Conservation (phyloP, 2,888 invertebrate species). For the Eustalomyia histrio region DNA sequence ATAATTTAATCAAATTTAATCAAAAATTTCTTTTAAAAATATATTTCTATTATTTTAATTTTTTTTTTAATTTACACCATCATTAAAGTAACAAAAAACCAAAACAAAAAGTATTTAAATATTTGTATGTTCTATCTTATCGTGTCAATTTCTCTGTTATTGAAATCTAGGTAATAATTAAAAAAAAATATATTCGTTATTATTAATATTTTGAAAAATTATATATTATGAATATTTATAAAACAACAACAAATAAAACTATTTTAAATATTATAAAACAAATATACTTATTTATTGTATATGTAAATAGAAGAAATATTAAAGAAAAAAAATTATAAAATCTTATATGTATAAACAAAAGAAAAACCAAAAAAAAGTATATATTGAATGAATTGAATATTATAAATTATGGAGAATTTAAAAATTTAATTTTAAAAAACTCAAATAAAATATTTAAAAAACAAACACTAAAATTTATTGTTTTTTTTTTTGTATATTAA, state of each 20-base stretch:
- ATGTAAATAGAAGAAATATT: constrained; percentile 58
- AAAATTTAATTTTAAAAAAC: constrained; percentile 65
- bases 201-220: constrained; percentile 32
- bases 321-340: constrained; percentile 49
- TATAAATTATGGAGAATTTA: constrained; percentile 60
- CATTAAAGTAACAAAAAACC: constrained; percentile 70
- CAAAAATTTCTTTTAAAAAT: neutral
- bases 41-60: constrained; percentile 1
- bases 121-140: constrained; percentile 43
- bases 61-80: constrained; percentile 75
- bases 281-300: constrained; percentile 50
- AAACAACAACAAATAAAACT: constrained; percentile 27
- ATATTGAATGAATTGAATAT: constrained; percentile 58
- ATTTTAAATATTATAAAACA: constrained; percentile 56
- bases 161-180: constrained; percentile 21
- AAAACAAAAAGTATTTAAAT: constrained; percentile 39
- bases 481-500: neutral
- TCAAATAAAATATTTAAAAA: constrained; percentile 64
- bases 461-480: constrained; percentile 10
- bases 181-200: constrained; percentile 25
- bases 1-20: constrained; percentile 25
- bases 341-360: constrained; percentile 55
- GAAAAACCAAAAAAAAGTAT: constrained; percentile 39
- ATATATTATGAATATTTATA: constrained; percentile 43
- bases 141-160: constrained; percentile 48